phyloP scores from a whole-genome alignment of 2,113 vertebrate species.

The Ovis canadensis region DNA sequence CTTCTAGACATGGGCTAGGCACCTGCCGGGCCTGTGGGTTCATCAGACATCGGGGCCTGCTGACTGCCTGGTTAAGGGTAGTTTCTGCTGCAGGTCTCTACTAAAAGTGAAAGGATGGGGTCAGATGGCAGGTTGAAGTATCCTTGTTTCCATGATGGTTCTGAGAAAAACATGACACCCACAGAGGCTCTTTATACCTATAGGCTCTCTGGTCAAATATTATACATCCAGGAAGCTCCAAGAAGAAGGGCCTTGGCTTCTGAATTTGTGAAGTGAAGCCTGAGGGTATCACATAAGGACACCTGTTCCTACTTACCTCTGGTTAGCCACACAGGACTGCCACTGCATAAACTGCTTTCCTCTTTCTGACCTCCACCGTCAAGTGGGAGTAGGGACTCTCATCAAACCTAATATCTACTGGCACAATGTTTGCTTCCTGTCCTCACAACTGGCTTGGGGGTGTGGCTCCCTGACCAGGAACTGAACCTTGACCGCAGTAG shows the following conservation, averaged over 20 bases:
- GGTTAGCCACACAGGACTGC: neutral
- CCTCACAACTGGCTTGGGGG: neutral
- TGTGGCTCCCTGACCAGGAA: neutral
- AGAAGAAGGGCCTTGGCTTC: neutral
- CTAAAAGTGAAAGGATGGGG: neutral
- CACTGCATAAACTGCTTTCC: neutral
- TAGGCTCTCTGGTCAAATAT: neutral
- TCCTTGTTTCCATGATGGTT: neutral
- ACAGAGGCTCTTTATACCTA: neutral
- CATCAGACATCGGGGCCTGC: neutral
- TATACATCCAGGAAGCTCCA: neutral
- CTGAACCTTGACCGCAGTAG: neutral
- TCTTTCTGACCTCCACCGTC: neutral
- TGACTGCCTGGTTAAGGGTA: neutral
- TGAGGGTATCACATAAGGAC: neutral
- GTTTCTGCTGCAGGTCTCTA: neutral
- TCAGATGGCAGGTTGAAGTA: neutral
- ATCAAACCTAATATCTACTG: neutral
- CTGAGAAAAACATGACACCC: neutral
- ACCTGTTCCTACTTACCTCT: neutral
- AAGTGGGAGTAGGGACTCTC: neutral
- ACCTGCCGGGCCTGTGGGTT: accelerated
- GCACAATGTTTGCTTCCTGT: neutral
- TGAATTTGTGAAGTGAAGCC: neutral
- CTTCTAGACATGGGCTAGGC: neutral